Conservation (phyloP, 2,797 vertebrate species). For the Masticophis lateralis region DNA sequence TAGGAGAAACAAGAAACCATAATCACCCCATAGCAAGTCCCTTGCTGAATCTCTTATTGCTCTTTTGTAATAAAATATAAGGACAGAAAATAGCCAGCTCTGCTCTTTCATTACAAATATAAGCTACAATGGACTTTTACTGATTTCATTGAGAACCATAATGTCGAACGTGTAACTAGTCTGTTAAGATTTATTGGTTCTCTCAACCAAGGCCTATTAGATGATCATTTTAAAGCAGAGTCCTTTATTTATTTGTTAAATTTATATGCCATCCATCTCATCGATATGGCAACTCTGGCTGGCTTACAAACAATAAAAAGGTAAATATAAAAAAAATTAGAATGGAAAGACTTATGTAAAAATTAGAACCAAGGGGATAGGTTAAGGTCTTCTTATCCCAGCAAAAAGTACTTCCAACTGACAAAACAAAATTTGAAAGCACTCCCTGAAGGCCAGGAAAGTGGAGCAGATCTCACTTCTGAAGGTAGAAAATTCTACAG, state of each 20-base stretch:
- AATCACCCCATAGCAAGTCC: slow-evolving; percentile 34
- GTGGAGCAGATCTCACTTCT: too few species aligned
- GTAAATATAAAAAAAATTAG: too few species aligned
- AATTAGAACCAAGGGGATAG: too few species aligned
- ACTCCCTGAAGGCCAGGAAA: too few species aligned
- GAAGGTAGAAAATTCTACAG: too few species aligned
- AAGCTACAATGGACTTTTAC: slow-evolving; percentile 39
- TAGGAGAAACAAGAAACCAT: slow-evolving; percentile 22
- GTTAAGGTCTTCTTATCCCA: too few species aligned
- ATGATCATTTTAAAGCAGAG: slow-evolving; percentile 3
- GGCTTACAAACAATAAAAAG: too few species aligned
- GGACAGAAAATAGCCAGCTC: slow-evolving; percentile 46
- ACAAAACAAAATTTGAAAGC: too few species aligned
- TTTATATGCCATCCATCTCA: not conserved
- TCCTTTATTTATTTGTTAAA: not conserved
- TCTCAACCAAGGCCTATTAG: not conserved
- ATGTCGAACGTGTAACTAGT: slow-evolving; percentile 29
- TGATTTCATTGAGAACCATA: slow-evolving; percentile 35
- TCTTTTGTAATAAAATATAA: slow-evolving; percentile 46
- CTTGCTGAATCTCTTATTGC: slow-evolving; percentile 36
- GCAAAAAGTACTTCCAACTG: too few species aligned
- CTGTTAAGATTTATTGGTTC: not conserved
- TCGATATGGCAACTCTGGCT: not conserved
- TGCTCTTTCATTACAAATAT: slow-evolving; percentile 37
- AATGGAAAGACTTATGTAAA: too few species aligned